Evolutionary conservation across 2,888 invertebrate genomes (phyloP), one percentile per base, ranked within the genome.

Genomic region (Crossocerus cetratus): DNA sequence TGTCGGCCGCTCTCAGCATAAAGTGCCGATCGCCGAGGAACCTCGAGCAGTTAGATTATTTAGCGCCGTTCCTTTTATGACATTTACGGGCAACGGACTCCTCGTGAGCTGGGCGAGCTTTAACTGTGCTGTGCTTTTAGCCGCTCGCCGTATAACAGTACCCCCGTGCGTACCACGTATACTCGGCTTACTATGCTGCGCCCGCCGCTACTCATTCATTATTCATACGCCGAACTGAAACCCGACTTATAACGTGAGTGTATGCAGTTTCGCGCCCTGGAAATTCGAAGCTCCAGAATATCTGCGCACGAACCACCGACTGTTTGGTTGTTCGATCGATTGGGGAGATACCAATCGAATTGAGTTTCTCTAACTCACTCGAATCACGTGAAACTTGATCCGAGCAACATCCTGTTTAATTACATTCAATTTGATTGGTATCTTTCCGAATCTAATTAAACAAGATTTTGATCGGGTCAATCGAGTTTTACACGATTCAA

Each of bases 181-280:
- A 80, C 82, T 72, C 76, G 72, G 75, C 82, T 83, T 69, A 73
- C 81, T 78, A 81, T 84, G 80, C 83, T 82, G 74, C 74, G 32
- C 32, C 32, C 32, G 32, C 72, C 71, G 68, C 63, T 65, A 75
- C 71, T 83, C 84, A 82, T 86, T 86, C 83, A 83, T 86, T 86
- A 86, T 85, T 85, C 86, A 86, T 86, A 82, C 77, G 73, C 67
- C 77, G 80, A 32, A 32, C 83, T 78, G 81, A 80, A 80, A 78
- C 78, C 65, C 68, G 78, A 69, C 61, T 77, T 76, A 72, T 76
- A 81, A 86, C 86, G 86, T 85, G 85, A 80, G 69, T 76, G 84
- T 77, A 86, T 82, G 86, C 83, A 82, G 75, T 81, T 77, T 74
- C 80, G 74, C 77, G 70, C 76, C 70, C 67, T 79, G 79, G 71